Evolutionary conservation across 2,113 vertebrate genomes (phyloP).

Genomic region (Campylomormyrus tamandua): DNA sequence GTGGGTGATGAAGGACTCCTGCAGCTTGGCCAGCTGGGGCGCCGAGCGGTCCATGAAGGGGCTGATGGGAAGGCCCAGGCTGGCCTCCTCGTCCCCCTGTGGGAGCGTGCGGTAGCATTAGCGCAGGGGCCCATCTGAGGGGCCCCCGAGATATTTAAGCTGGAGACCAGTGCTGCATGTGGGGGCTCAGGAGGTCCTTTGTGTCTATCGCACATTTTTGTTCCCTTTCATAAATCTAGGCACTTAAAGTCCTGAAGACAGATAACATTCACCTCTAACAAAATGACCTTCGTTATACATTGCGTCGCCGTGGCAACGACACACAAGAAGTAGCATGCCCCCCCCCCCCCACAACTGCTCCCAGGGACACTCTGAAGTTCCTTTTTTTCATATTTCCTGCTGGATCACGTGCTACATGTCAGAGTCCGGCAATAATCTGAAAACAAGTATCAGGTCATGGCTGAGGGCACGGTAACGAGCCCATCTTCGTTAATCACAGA

Average conservation of each 20-base stretch:
- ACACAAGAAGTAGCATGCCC: not conserved
- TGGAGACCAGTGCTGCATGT: not conserved
- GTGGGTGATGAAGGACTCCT: slow-evolving; percentile 94
- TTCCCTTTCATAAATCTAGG: not conserved
- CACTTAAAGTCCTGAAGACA: not conserved
- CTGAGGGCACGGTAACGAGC: not conserved
- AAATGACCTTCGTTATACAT: not conserved
- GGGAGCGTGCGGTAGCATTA: not conserved
- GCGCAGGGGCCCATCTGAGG: not conserved
- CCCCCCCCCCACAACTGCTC: no score
- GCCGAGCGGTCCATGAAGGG: slow-evolving; percentile 94
- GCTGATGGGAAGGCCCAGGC: slow-evolving; percentile 86
- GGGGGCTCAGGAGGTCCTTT: not conserved
- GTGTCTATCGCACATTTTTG: not conserved
- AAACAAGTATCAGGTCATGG: not conserved
- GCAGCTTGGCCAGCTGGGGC: slow-evolving; percentile 85
- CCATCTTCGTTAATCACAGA: not conserved
- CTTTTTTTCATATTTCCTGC: not conserved
- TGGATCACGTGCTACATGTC: not conserved
- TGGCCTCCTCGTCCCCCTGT: slow-evolving; percentile 88
- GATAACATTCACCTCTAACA: not conserved
- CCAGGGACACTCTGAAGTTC: no score
- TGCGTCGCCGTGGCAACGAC: not conserved
- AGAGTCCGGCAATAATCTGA: not conserved
- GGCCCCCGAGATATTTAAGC: not conserved